Evolutionary conservation across 1,140 invertebrate genomes (phyloP), one percentile per base, ranked within the genome.

Genomic region (Scaptomyza hsui): DNA sequence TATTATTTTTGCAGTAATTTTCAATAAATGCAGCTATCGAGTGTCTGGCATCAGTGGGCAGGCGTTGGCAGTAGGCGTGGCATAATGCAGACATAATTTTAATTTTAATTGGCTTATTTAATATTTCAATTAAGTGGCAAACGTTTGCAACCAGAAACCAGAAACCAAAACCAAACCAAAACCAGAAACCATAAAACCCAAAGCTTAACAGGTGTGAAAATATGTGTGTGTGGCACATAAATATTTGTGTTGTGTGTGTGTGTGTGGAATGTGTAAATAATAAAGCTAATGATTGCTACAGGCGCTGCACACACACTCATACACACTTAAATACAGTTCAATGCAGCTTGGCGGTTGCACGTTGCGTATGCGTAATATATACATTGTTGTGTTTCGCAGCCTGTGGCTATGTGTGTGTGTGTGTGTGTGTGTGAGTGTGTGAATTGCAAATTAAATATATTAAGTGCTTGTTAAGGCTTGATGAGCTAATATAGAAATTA

Each of bases 41-140:
- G 9, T 39, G 71, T 73, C 71, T 73, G 65, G 24, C 64, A 73
- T 73, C 71, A 16, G 42, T 39, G 45, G 37, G 12, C 6, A 12
- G 21, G 16, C 1, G 9, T 9, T 29, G 35, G 37, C 4, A 37
- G 35, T n/a, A 37, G 35, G 45, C 45, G 67, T 55, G 42, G 42
- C 44, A 56, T 71, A 71, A 65, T 71, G 61, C 61, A 64, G 19
- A 15, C 29, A 47, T 72, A 69, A 73, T 73, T 69, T 72, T 70
- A 63, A 74, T 74, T 74, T 74, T 74, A 74, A 74, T 74, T 74
- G 72, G 72, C 72, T 64, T 59, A 71, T 74, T 74, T 74, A 70
- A 71, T 63, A 63, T 74, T 74, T 74, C 72, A 74, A 74, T 74
- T 74, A 73, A 61, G 57, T 56, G 70, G 18, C 32, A 13, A 29